Evolutionary conservation across 2,113 vertebrate genomes (phyloP).

Genomic region (Oncorhynchus masou): DNA sequence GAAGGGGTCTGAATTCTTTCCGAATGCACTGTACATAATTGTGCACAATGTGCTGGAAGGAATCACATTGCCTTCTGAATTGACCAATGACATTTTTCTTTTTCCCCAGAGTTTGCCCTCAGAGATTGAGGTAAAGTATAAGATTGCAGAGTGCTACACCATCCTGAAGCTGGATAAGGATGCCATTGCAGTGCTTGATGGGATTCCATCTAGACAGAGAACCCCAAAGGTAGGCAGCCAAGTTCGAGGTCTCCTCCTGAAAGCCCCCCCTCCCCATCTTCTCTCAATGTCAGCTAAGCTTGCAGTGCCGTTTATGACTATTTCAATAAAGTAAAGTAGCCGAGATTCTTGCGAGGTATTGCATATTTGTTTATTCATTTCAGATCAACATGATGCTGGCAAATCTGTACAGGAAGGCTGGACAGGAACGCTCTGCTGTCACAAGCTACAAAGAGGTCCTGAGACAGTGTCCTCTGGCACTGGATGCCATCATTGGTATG

Average conservation of each 20-base stretch:
- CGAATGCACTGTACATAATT: no score
- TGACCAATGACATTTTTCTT: conserved; percentile 21
- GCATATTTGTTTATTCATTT: conserved; percentile 3
- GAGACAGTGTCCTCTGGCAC: conserved; percentile 92
- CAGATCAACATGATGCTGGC: conserved; percentile 99
- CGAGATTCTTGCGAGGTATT: background rate
- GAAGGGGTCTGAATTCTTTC: no score
- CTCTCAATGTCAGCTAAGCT: no score
- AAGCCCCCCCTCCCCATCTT: no score
- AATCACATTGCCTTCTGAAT: background rate
- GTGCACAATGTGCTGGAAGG: no score
- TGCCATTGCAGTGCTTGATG: conserved; percentile 94
- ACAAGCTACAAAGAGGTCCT: conserved; percentile 98
- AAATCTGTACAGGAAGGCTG: conserved; percentile 95
- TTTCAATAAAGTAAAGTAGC: background rate
- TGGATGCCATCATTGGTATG: conserved; percentile 94
- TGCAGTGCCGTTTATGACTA: no score
- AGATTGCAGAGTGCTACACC: conserved; percentile 97
- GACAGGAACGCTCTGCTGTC: conserved; percentile 95
- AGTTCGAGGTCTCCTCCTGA: background rate
- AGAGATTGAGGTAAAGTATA: conserved; percentile 98
- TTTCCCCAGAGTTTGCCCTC: conserved; percentile 87
- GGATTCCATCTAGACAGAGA: conserved; percentile 94
- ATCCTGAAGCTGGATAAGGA: conserved; percentile 98
- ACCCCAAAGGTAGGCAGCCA: conserved; percentile 86